Evolutionary conservation across 2,797 vertebrate genomes (phyloP), one percentile per base, ranked within the genome.

Genomic region (Pterois miles): DNA sequence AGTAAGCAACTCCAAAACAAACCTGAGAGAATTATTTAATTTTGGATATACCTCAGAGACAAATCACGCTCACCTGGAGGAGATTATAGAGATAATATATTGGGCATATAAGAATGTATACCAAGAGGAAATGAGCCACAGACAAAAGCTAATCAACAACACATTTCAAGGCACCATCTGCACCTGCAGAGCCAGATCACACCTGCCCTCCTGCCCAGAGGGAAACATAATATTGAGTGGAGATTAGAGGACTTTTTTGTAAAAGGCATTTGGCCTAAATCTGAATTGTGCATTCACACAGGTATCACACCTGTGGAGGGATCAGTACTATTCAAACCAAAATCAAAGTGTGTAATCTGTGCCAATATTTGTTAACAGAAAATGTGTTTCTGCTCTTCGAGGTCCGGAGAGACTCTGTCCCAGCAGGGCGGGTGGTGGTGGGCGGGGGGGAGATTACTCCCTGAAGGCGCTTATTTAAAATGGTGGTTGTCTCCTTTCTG

Each of bases 391-490:
- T 79, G 74, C 85, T 88, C 78, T 84, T 57, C 78, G 71, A 77
- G 76, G 86, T 89, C 92, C 89, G 63, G 59, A 36, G 88, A 87
- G 89, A 87, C 74, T 80, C 46, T 67, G 89, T 93, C 91, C 91
- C 93, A 86, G 86, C 82, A 88, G 88, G 74, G 58, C 40, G 72
- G 85, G 84, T 83, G 82, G 53, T 25, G 12, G 8, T 10, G 56
- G 80, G 31, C 65, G 72, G 75, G 71, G 78, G 74, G 73, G 81
- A 36, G 88, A 67, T 79, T 84, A 89, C 86, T 89, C 88, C 93
- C 93, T 83, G 82, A 86, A 85, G 92, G 88, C 78, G 40, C 85
- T 89, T 88, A 76, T 93, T 93, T 92, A 94, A 95, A 95, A 95
- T 94, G 94, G 94, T 91, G 94, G 90, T 90, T 92, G 87, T 85